A percentile compares a stretch with the other conserved stretches of the same genome.
Evolutionary conservation across 2,888 invertebrate genomes (phyloP).

Genomic region (Blastobasis adustella): DNA sequence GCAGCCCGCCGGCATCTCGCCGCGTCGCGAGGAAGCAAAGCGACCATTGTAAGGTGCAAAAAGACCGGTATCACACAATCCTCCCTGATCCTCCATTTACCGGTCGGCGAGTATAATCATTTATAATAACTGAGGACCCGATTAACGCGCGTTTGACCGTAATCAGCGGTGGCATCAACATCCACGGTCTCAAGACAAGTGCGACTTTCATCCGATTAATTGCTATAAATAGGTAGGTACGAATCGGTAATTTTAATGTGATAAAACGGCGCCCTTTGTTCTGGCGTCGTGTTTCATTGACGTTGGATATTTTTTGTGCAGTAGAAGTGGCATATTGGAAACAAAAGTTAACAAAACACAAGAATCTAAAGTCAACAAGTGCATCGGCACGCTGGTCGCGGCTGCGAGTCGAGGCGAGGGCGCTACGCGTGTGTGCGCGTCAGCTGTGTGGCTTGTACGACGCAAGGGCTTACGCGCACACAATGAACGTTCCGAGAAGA

Average conservation of each 20-base stretch:
- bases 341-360: slow-evolving; percentile 17
- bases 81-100: slow-evolving; percentile 17
- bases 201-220: too few species aligned
- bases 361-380: slow-evolving; percentile 13
- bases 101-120: slow-evolving; percentile 9
- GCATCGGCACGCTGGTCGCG: neutral
- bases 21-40: slow-evolving; percentile 11
- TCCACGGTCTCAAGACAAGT: too few species aligned
- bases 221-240: too few species aligned
- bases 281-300: too few species aligned
- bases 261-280: too few species aligned
- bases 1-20: too few species aligned
- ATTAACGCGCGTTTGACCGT: slow-evolving; percentile 3
- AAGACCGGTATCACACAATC: slow-evolving; percentile 28
- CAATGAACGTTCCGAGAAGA: slow-evolving; percentile 1
- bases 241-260: too few species aligned
- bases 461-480: slow-evolving; percentile 8
- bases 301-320: too few species aligned
- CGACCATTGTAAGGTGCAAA: slow-evolving; percentile 17
- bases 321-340: too few species aligned
- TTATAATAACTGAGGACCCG: slow-evolving; percentile 10
- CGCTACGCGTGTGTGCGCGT: slow-evolving; percentile 7
- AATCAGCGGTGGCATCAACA: too few species aligned
- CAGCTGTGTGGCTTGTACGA: neutral
- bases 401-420: slow-evolving; percentile 1